These are phyloP conservation scores for Corticium candelabrum DNA, from an alignment of 37 sponge, comb jelly and placozoan species.

Conservation along the genomic window DNA sequence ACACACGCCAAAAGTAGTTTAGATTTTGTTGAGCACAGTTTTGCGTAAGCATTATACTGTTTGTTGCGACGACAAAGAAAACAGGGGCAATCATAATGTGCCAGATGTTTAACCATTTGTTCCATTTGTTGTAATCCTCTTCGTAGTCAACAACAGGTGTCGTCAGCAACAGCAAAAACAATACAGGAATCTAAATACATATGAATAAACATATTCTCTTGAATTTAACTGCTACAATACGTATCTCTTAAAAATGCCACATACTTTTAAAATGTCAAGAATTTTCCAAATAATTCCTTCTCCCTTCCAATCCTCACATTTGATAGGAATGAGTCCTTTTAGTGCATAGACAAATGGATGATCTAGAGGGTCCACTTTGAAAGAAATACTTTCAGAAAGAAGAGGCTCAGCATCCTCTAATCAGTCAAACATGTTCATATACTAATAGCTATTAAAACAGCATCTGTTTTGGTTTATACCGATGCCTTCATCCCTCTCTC, in stretches of 20 bases:
- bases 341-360: neutral
- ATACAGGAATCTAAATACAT: slow-evolving; percentile 37
- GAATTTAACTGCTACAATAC: neutral
- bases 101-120: slow-evolving; percentile 75
- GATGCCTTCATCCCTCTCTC: neutral
- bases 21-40: no score
- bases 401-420: neutral
- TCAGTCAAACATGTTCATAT: no score
- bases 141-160: slow-evolving; percentile 81
- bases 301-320: neutral
- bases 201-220: neutral
- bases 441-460: no score
- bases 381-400: neutral
- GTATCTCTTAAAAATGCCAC: neutral
- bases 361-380: neutral
- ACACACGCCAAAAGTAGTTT: no score
- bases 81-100: slow-evolving; percentile 73
- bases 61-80: slow-evolving; percentile 9
- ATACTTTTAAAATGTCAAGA: neutral
- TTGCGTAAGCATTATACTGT: no score
- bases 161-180: slow-evolving; percentile 58
- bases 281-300: neutral
- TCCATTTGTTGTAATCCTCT: slow-evolving; percentile 76
- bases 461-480: no score
- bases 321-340: neutral